phyloP scores from a whole-genome alignment of 2,113 vertebrate species.

The Chionis minor region DNA sequence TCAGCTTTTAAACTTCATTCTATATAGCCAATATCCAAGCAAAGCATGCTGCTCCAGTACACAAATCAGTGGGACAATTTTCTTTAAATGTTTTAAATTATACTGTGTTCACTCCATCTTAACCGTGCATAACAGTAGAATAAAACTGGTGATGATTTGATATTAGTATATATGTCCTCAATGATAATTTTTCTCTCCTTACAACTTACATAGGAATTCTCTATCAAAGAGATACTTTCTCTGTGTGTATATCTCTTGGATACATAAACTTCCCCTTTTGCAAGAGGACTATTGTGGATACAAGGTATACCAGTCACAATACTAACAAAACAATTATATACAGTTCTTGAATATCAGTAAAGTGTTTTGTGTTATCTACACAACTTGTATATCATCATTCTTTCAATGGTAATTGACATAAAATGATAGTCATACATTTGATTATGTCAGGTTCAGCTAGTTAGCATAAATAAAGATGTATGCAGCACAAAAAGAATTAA shows the following conservation, averaged over 20 bases:
- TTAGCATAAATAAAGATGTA: not conserved
- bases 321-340: not conserved
- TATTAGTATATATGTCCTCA: not conserved
- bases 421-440: not conserved
- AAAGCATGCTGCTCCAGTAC: not conserved
- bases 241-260: not conserved
- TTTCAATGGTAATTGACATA: not conserved
- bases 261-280: not conserved
- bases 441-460: not conserved
- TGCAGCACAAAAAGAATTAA: not conserved
- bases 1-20: not conserved
- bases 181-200: not conserved
- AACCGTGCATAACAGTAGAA: not conserved
- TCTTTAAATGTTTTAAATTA: not conserved
- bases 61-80: not conserved
- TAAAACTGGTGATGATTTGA: not conserved
- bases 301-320: not conserved
- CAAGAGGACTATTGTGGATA: not conserved
- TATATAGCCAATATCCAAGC: not conserved
- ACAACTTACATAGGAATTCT: too few species aligned
- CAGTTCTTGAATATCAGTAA: not conserved
- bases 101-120: not conserved
- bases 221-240: too few species aligned
- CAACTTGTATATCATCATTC: not conserved
- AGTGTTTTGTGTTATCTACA: not conserved